Base-by-base conservation (phyloP, 2,113 vertebrate genomes). In the Rhegmatorhina hoffmannsi region DNA sequence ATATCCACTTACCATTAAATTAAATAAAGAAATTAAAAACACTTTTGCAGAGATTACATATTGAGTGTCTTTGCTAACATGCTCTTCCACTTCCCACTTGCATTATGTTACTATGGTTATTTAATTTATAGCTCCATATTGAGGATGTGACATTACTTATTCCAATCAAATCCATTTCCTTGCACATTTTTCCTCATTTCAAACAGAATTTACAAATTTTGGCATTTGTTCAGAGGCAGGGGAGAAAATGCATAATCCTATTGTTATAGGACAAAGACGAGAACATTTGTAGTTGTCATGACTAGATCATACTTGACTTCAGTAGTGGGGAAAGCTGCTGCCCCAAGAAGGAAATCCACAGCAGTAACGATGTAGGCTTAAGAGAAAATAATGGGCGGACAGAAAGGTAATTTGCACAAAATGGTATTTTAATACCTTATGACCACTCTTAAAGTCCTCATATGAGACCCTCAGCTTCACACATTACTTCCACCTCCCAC, bases 151-250 rank as follows among this genome's bases (percentile, higher is more conserved):
- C 38, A 55, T 29, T 82, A 87, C 17, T 85, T 90, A 56, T 78
- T 88, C 72, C 52, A 84, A 67, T 36, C 29, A 34, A 85, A 91
- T 85, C 52, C 31, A 70, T 67, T 88, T 93, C 75, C 87, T 83
- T 43, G 34, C 28, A 94, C 38, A 29, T 84, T 90, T 59, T 80
- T 76, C 28, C 46, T 84, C 85, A 38, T 29, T 62, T 72, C 88
- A 80, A 87, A 73, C 15, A 69, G 70, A 95, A 80, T 63, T 93
- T 77, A 88, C 38, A 90, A 59, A 86, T 86, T 17, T 18, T 90
- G 84, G 91, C 72, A 77, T 67, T 76, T 81, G 75, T 84, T 92
- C 88, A 93, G 79, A 90, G 47, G 52, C 60, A 84, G 47, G 36
- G 85, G 44, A 95, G 44, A 95, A 90, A 92, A 94, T 8, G 49